Evolutionary conservation across 2,888 invertebrate species (phyloP), one percentile per base, ranked within the genome.

Genomic region (Pterostichus niger): DNA sequence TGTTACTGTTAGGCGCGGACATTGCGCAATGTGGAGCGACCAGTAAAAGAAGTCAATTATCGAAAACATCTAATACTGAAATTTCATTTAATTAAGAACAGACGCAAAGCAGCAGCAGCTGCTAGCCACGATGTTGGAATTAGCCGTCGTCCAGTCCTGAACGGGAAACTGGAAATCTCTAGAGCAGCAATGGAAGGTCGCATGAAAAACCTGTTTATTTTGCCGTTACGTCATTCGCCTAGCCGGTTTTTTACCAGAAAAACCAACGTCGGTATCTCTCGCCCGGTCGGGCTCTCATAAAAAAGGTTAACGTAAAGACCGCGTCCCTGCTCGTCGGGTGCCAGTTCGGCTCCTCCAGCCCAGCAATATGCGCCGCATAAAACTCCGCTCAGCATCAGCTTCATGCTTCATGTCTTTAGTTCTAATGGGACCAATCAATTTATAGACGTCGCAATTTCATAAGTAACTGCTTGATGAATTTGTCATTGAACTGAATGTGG

Each of bases 1-100:
- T 40, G 64, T 15, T 44, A 44, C n/a, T 44, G 15, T 9, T 46
- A 24, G 1, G 40, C 6, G 40, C 46, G 15, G 17, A 17, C 46
- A 44, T 15, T 71, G 71, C 71, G 44, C 40, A 35, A 44, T 40
- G 9, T 9, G 40, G 40, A 40, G 40, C 9, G 17, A 11, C 33
- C 44, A 40, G 71, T 13, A 71, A 71, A 77, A 77, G 49, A 77
- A 77, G 77, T 15, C 77, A 77, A 77, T 77, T 59, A 77, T 77
- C 35, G 77, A 77, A 59, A 77, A 77, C 59, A 77, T 59, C 56
- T 77, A 77, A 77, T 40, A 40, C 35, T 10, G 59, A 40, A 54
- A 59, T 54, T 40, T 54, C 44, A 44, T 31, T 75, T 54, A 76
- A 33, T 76, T 76, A 54, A 76, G 54, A 71, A 71, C 5, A 64